These are phyloP conservation scores for Rhizoglyphus robini DNA, from an alignment of 1,140 invertebrate species.

Conservation along the genomic window DNA sequence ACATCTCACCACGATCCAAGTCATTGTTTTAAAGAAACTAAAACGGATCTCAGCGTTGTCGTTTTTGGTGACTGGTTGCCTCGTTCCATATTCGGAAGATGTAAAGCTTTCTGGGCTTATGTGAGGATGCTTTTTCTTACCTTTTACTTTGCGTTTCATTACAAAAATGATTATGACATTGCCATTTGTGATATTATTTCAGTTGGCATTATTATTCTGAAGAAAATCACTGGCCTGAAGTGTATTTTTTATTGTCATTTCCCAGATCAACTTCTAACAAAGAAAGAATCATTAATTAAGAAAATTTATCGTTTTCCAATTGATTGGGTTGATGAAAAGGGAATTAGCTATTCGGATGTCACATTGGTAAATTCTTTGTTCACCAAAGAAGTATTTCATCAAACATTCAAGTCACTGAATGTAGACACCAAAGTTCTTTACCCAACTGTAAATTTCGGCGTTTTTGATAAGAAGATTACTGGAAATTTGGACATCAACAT, in stretches of 20 bases:
- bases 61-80: conserved; percentile 74
- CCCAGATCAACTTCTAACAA: conserved; percentile 75
- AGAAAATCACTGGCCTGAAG: conserved; percentile 36
- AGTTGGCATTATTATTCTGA: conserved; percentile 55
- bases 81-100: conserved; percentile 61
- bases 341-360: conserved; percentile 48
- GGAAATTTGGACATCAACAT: conserved; percentile 37
- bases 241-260: conserved; percentile 96
- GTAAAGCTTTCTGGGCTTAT: conserved; percentile 81
- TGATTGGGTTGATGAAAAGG: conserved; percentile 79
- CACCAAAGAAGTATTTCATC: conserved; percentile 62
- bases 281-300: conserved; percentile 26
- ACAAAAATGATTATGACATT: conserved; percentile 45
- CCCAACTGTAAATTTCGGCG: conserved; percentile 73
- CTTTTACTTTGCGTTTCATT: conserved; percentile 41
- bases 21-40: conserved; percentile 89
- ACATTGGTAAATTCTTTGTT: conserved; percentile 91
- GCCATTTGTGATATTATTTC: conserved; percentile 88
- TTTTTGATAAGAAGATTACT: conserved; percentile 48
- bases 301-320: conserved; percentile 62
- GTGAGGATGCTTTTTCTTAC: conserved; percentile 78
- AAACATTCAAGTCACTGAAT: conserved; percentile 60
- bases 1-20: conserved; percentile 84
- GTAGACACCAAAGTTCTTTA: conserved; percentile 67
- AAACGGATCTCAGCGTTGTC: conserved; percentile 51